Base-by-base conservation (phyloP, 2,113 vertebrate species). In the Myotis lucifugus region DNA sequence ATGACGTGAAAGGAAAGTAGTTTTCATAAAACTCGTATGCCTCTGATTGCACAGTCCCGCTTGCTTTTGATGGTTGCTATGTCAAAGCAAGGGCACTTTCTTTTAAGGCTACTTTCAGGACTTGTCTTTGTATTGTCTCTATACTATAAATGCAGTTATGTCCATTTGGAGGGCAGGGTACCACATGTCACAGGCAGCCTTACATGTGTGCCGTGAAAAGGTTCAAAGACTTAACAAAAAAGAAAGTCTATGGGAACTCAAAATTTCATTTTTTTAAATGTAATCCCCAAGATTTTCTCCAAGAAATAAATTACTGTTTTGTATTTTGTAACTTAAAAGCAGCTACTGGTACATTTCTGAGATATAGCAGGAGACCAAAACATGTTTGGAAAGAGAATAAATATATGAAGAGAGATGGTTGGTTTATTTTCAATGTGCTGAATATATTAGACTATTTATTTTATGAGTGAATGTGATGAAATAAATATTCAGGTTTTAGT, bases 381-480 rank as follows among this genome's bases (percentile, higher is more conserved):
- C 96, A 96, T 97, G 97, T 97, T 98, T 98, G 97, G 96, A 98
- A 98, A 98, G 97, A 98, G 98, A 98, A 98, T 98, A 98, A 98
- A 98, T 98, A 97, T 98, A 97, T 98, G 96, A 92, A 98, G 97
- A 97, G 88, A 98, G 96, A 98, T 96, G 96, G 97, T 97, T 29
- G 94, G 92, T 97, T 97, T 97, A 98, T 98, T 98, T 98, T 98
- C 98, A 96, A 96, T 98, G 98, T 98, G 96, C 96, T 95, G 97
- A 98, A 97, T 98, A 98, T 98, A 98, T 91, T 97, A 96, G 94
- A 97, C 88, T 98, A 98, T 98, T 98, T 98, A 98, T 98, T 98
- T 98, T 97, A 97, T 98, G 98, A 97, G 95, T 98, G 98, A 95
- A 98, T 97, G 97, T 98, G 95, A 98, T 61, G 32, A 97, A 98